These are phyloP conservation scores for Anoplolepis gracilipes DNA, from an alignment of 1,140 invertebrate species.

Conservation along the genomic window DNA sequence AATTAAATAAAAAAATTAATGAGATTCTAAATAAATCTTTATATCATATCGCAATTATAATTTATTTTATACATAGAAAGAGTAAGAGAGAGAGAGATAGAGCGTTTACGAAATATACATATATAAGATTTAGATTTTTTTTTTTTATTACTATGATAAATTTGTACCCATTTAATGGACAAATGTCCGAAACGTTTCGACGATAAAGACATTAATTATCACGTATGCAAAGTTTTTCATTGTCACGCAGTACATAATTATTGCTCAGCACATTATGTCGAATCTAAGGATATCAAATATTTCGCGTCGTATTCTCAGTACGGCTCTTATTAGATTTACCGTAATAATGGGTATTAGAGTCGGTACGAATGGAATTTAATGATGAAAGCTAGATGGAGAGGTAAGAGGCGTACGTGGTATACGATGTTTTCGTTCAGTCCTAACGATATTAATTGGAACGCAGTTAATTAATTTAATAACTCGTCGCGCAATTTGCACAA, in stretches of 20 bases:
- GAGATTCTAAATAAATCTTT: background rate
- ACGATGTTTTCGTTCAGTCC: background rate
- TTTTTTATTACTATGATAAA: background rate
- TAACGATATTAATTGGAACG: conserved; percentile 55
- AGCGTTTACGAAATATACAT: background rate
- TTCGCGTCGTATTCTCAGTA: background rate
- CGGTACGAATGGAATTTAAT: conserved; percentile 45
- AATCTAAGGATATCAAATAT: background rate
- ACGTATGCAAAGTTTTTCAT: background rate
- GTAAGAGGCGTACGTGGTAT: background rate
- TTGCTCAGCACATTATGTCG: background rate
- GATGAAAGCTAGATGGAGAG: background rate
- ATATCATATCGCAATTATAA: background rate
- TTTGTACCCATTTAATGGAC: background rate
- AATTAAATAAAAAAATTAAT: too few relatives aligned
- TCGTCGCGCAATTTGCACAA: conserved; percentile 44
- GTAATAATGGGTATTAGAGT: conserved; percentile 20
- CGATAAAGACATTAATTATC: background rate
- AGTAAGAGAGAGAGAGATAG: too few relatives aligned
- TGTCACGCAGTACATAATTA: background rate
- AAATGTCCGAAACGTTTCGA: background rate
- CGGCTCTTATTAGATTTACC: conserved; percentile 43
- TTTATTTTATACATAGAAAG: background rate
- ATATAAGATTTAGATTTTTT: background rate
- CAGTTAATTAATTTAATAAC: conserved; percentile 69